A percentile compares a stretch with the other conserved stretches of the same genome.
Conservation (phyloP, 2,113 vertebrate genomes). For the Fulmarus glacialis region DNA sequence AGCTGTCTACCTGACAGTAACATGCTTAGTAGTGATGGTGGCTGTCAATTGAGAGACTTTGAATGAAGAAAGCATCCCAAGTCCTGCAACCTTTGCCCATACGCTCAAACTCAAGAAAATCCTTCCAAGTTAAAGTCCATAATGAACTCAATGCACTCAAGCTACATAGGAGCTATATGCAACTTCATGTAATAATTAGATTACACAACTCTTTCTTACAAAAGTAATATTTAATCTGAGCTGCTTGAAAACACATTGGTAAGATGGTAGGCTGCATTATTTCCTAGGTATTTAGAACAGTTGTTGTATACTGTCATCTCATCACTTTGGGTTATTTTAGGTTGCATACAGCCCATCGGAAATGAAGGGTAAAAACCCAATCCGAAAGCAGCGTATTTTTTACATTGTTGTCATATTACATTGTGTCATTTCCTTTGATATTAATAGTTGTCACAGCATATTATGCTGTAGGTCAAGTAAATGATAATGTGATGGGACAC, state of each 20-base stretch:
- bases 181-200: neutral
- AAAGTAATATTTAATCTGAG: neutral
- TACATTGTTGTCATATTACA: neutral
- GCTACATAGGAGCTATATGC: neutral
- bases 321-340: neutral
- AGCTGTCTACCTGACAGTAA: neutral
- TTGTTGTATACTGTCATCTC: neutral
- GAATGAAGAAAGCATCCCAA: neutral
- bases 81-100: neutral
- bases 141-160: neutral
- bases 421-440: neutral
- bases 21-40: neutral
- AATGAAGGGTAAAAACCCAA: neutral
- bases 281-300: neutral
- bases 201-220: neutral
- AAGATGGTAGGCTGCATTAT: neutral
- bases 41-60: neutral
- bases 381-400: neutral
- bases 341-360: fast-evolving
- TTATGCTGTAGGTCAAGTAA: neutral
- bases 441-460: conserved; percentile 15
- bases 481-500: neutral
- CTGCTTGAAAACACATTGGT: neutral
- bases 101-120: neutral
- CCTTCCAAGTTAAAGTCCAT: neutral